Percentiles rank a stretch among this genome's conserved stretches.
These are phyloP conservation scores for Connochaetes taurinus DNA, from an alignment of 2,113 vertebrate species.

Conservation along the genomic window DNA sequence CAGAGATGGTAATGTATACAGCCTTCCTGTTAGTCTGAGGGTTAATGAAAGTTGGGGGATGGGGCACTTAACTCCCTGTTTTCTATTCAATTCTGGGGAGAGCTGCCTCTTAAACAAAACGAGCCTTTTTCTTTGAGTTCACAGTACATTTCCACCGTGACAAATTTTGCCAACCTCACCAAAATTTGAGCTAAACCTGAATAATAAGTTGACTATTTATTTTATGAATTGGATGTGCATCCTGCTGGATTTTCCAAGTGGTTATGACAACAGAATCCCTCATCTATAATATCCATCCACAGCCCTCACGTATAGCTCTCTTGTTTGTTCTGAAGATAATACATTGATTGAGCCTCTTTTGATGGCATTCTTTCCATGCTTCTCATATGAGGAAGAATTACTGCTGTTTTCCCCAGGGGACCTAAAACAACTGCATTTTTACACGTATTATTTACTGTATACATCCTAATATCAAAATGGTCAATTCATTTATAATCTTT, in stretches of 20 bases:
- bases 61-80: slow-evolving; percentile 51
- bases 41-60: slow-evolving; percentile 63
- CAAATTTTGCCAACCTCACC: slow-evolving; percentile 71
- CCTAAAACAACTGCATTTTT: slow-evolving; percentile 58
- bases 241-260: slow-evolving; percentile 58
- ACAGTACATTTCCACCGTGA: slow-evolving; percentile 60
- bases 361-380: slow-evolving; percentile 49
- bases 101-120: slow-evolving; percentile 46
- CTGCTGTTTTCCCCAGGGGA: slow-evolving; percentile 51
- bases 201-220: slow-evolving; percentile 75
- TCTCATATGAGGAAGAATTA: slow-evolving; percentile 70
- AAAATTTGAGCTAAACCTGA: slow-evolving; percentile 73
- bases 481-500: slow-evolving; percentile 89
- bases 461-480: slow-evolving; percentile 85
- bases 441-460: slow-evolving; percentile 70
- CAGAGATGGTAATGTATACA: slow-evolving; percentile 12
- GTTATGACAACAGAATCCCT: slow-evolving; percentile 71
- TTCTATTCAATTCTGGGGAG: slow-evolving; percentile 46
- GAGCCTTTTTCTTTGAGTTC: slow-evolving; percentile 24
- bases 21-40: slow-evolving; percentile 50
- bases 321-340: slow-evolving; percentile 72
- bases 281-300: slow-evolving; percentile 62
- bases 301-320: slow-evolving; percentile 52
- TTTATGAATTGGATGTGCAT: slow-evolving; percentile 71
- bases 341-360: slow-evolving; percentile 59